Evolutionary conservation across 1,140 invertebrate genomes (phyloP).

Genomic region (Diachasma alloeum): DNA sequence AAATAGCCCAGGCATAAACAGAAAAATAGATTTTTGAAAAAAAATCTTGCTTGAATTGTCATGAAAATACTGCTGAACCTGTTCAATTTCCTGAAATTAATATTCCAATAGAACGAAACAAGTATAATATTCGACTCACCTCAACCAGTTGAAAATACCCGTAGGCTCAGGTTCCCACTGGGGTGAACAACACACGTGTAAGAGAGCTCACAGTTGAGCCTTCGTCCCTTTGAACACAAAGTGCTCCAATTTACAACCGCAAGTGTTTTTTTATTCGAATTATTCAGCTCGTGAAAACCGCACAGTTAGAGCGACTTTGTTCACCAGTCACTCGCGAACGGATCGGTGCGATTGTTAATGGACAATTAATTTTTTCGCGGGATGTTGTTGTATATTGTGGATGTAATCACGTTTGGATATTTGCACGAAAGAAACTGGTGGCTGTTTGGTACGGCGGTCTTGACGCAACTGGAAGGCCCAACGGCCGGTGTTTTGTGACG

Average conservation of each 20-base stretch:
- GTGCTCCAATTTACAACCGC: not conserved
- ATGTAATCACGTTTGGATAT: too few species aligned
- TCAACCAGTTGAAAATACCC: too few species aligned
- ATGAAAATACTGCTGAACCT: too few species aligned
- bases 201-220: not conserved
- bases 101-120: too few species aligned
- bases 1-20: too few species aligned
- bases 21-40: too few species aligned
- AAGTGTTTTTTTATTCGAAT: not conserved
- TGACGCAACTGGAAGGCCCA: not conserved
- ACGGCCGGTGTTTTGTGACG: not conserved
- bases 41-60: too few species aligned
- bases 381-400: not conserved
- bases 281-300: not conserved
- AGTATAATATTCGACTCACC: too few species aligned
- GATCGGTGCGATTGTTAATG: too few species aligned
- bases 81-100: too few species aligned
- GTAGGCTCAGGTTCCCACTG: too few species aligned
- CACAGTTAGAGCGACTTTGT: not conserved
- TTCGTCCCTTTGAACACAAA: not conserved
- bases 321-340: too few species aligned
- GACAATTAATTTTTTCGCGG: not conserved
- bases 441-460: not conserved
- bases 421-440: not conserved
- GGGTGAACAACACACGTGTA: not conserved